These are phyloP conservation scores for Diadegma fenestrale DNA, from an alignment of 2,888 invertebrate species.

Conservation along the genomic window DNA sequence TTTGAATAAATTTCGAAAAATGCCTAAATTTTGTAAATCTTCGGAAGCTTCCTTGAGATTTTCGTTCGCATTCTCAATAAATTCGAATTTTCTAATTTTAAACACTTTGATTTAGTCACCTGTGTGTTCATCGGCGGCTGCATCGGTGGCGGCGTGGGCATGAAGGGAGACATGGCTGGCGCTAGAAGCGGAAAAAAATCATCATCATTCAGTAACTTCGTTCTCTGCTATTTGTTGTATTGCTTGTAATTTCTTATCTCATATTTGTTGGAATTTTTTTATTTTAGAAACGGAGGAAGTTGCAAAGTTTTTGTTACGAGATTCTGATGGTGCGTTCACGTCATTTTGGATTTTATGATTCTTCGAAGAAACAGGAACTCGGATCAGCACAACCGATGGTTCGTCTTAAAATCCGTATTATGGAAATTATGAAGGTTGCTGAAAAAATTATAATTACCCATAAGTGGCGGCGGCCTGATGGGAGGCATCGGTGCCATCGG, in stretches of 20 bases:
- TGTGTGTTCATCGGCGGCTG: conserved; percentile 83
- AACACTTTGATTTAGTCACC: conserved; percentile 70
- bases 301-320: too few relatives aligned
- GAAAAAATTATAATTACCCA: conserved; percentile 84
- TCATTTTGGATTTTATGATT: too few relatives aligned
- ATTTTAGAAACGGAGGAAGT: too few relatives aligned
- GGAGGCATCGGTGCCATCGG: conserved; percentile 88
- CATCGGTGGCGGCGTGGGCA: conserved; percentile 83
- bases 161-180: conserved; percentile 84
- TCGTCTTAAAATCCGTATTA: not conserved
- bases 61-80: conserved; percentile 85
- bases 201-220: conserved; percentile 11
- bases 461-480: conserved; percentile 87
- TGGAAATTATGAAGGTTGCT: not conserved
- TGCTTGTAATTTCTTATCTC: not conserved
- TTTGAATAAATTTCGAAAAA: too few relatives aligned
- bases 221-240: not conserved
- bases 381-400: too few relatives aligned
- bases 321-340: too few relatives aligned
- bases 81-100: conserved; percentile 47
- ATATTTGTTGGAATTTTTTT: too few relatives aligned
- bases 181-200: conserved; percentile 71
- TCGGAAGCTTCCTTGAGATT: not conserved
- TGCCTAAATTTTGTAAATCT: not conserved
- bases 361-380: not conserved